Conservation (phyloP, 2,888 invertebrate genomes). For the Rapana venosa region DNA sequence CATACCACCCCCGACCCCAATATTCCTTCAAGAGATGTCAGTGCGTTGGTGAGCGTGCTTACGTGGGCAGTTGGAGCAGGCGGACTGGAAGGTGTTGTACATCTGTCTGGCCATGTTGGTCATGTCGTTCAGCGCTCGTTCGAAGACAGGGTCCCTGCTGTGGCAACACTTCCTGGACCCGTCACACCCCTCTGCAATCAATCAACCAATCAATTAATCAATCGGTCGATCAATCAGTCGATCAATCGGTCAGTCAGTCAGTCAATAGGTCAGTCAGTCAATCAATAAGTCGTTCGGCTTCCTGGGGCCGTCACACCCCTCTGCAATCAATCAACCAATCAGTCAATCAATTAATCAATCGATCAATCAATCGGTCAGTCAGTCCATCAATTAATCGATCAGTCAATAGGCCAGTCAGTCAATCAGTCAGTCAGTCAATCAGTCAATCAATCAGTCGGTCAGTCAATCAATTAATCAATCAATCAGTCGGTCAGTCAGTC, state of each 20-base stretch:
- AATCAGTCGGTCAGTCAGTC: too few species aligned
- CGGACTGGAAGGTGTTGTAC: conserved; percentile 28
- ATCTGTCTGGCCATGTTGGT: conserved; percentile 8
- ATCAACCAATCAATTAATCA: background rate
- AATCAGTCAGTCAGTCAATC: too few species aligned
- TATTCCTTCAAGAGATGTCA: background rate
- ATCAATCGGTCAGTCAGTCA: background rate
- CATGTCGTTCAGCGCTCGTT: background rate
- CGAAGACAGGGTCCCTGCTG: conserved; percentile 5
- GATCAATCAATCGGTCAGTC: background rate
- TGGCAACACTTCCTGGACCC: conserved; percentile 5
- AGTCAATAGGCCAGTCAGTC: too few species aligned
- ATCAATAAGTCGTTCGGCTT: too few species aligned
- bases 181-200: conserved; percentile 13
- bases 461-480: too few species aligned
- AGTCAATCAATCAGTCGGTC: too few species aligned
- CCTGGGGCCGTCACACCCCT: too few species aligned
- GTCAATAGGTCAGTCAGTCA: background rate
- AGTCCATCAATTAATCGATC: too few species aligned
- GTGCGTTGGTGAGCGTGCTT: conserved; percentile 17
- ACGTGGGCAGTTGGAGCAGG: conserved; percentile 36
- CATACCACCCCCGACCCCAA: too few species aligned
- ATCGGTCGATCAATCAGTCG: too few species aligned
- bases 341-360: background rate
- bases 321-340: background rate